These are phyloP conservation scores for Dendrolimus houi DNA, from an alignment of 2,888 invertebrate genomes.

Conservation along the genomic window DNA sequence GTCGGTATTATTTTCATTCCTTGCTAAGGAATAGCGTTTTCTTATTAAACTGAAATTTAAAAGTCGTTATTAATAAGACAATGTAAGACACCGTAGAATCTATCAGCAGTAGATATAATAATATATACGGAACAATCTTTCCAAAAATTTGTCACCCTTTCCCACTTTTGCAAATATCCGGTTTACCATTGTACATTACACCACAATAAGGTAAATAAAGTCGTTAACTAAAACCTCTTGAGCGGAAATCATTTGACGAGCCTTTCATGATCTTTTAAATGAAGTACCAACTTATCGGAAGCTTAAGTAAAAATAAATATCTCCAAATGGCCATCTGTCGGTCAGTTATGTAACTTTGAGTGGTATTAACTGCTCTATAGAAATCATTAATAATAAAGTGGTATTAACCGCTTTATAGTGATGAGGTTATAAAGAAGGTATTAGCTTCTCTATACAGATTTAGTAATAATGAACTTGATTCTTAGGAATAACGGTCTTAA, in stretches of 20 bases:
- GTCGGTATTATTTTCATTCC: too few species aligned
- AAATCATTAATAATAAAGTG: constrained; percentile 6
- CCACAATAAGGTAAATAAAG: not conserved
- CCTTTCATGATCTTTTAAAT: constrained; percentile 13
- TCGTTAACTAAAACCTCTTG: not conserved
- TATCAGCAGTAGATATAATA: not conserved
- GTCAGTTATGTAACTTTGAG: not conserved
- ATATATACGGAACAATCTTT: not conserved
- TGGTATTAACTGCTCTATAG: constrained; percentile 24
- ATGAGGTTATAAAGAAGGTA: not conserved
- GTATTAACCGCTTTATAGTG: constrained; percentile 14
- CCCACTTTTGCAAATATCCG: not conserved
- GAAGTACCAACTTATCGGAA: constrained; percentile 9
- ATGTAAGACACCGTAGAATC: too few species aligned
- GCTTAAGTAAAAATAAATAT: not conserved
- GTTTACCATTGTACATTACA: not conserved
- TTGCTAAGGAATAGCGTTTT: too few species aligned
- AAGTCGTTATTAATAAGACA: too few species aligned
- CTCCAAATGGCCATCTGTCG: not conserved
- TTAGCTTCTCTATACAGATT: constrained; percentile 1
- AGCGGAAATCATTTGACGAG: not conserved
- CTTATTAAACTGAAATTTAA: too few species aligned
- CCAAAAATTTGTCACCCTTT: not conserved
- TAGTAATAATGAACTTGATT: not conserved
- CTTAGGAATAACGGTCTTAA: not conserved